phyloP scores from a whole-genome alignment of 2,888 invertebrate genomes.

The Lithophane leautieri region DNA sequence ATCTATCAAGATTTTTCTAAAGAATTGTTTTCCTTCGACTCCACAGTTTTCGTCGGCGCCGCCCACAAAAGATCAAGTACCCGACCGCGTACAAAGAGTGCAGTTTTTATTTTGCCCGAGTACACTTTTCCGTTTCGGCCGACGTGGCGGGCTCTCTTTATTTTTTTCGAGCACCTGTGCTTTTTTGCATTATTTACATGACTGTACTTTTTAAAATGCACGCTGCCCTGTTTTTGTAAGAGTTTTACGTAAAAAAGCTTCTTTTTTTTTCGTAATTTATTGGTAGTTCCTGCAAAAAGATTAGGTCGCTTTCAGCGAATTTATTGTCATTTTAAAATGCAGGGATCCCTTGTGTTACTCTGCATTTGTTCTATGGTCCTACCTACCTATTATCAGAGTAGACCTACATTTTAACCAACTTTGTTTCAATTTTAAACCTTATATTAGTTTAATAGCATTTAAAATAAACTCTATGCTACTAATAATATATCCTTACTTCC shows the following conservation, averaged over 20 bases:
- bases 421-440: not conserved
- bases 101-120: slow-evolving; percentile 84
- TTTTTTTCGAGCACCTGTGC: slow-evolving; percentile 86
- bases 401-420: not conserved
- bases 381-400: not conserved
- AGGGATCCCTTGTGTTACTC: not conserved
- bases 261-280: slow-evolving; percentile 42
- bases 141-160: slow-evolving; percentile 71
- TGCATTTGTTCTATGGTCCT: not conserved
- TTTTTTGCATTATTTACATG: slow-evolving; percentile 70
- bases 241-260: slow-evolving; percentile 51
- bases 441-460: not conserved
- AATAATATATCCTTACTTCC: too few relatives aligned
- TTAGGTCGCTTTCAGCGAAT: slow-evolving; percentile 21
- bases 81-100: slow-evolving; percentile 77
- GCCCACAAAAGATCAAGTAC: slow-evolving; percentile 87
- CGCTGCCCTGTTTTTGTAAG: slow-evolving; percentile 47
- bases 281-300: slow-evolving; percentile 44
- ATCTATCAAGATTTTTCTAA: not conserved
- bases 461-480: too few relatives aligned
- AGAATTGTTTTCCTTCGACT: slow-evolving; percentile 56
- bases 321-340: slow-evolving; percentile 40
- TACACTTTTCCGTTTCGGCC: slow-evolving; percentile 82
- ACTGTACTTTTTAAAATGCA: slow-evolving; percentile 62
- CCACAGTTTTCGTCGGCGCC: slow-evolving; percentile 69